Evolutionary conservation across 2,797 vertebrate genomes (phyloP), one percentile per base, ranked within the genome.

Genomic region (Steatocranus sp.): DNA sequence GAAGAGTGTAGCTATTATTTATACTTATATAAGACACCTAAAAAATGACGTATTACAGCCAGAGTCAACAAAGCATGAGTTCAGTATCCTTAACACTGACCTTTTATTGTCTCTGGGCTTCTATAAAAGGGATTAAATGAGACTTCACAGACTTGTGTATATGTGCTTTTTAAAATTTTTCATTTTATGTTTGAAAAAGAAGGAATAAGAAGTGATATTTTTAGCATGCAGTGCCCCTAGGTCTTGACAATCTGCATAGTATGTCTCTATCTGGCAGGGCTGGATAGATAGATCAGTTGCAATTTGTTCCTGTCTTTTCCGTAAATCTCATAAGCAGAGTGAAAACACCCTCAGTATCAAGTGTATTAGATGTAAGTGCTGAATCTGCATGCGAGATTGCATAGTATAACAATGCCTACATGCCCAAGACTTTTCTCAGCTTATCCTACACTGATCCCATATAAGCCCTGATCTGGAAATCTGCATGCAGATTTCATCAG

Each of bases 281-380:
- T 68, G 36, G 18, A 66, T 58, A 85, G 80, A 89, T 87, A 85
- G 78, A 89, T 88, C 88, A 75, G 61, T 43, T 76, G 14, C 25
- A 76, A 89, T 87, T 85, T 84, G 75, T 84, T 80, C 53, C 78
- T 17, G 32, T 83, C 75, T 81, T 84, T 74, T 38, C 63, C 50
- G 3, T 51, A 89, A 90, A 87, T 90, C 76, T 80, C 32, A 1
- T 75, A 75, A 85, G 73, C 78, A 43, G 54, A 78, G 43, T 25
- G 66, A 86, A 87, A 79, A 61, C 68, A 61, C 6, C n/a, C 63
- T 76, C 63, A 25, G 53, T 46, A 77, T 78, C 76, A 77, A 75
- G 27, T n/a, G 78, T 66, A 75, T 93, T 83, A 61, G 30, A 41
- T 41, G 4, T 27, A 85, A 83, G 63, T 86, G 88, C 90, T 86